A percentile compares a stretch with the other conserved stretches of the same genome.
Evolutionary conservation across 2,888 invertebrate species (phyloP).

Genomic region (Euphydryas editha): DNA sequence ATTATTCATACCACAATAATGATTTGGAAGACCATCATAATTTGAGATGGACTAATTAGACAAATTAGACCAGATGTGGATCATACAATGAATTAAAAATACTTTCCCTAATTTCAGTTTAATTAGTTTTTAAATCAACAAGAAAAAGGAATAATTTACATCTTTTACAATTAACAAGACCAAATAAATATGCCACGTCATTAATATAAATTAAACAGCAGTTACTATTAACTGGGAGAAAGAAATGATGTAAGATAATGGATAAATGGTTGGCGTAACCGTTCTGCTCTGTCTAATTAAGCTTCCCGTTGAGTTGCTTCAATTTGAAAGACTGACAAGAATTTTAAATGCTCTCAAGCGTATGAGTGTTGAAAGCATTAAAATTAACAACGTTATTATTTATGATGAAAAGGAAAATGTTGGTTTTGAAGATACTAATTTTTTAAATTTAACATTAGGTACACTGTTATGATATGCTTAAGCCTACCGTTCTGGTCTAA

Average conservation of each 20-base stretch:
- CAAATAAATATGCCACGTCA: constrained; percentile 6
- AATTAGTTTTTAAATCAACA: neutral
- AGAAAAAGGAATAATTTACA: neutral
- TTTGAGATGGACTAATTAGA: no score
- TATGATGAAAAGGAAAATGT: constrained; percentile 2
- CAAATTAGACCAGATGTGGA: no score
- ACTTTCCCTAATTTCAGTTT: neutral
- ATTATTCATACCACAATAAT: no score
- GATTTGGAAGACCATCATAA: no score
- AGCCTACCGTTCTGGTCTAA: no score
- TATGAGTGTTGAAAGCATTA: constrained; percentile 12
- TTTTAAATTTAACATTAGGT: neutral
- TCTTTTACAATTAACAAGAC: neutral
- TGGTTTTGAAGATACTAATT: neutral
- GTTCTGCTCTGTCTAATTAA: constrained; percentile 26
- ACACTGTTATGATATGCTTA: no score
- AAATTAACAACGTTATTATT: constrained; percentile 7
- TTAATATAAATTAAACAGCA: constrained; percentile 18
- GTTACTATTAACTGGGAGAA: constrained; percentile 13
- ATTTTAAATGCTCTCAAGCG: constrained; percentile 8
- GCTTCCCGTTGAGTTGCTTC: constrained; percentile 10
- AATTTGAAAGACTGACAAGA: constrained; percentile 9
- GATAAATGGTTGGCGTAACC: constrained; percentile 23
- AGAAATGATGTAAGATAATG: constrained; percentile 24
- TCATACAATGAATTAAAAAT: no score